Percentiles rank a stretch among this genome's conserved stretches.
Conservation (phyloP, 1,140 invertebrate species). For the Anoplophora glabripennis region DNA sequence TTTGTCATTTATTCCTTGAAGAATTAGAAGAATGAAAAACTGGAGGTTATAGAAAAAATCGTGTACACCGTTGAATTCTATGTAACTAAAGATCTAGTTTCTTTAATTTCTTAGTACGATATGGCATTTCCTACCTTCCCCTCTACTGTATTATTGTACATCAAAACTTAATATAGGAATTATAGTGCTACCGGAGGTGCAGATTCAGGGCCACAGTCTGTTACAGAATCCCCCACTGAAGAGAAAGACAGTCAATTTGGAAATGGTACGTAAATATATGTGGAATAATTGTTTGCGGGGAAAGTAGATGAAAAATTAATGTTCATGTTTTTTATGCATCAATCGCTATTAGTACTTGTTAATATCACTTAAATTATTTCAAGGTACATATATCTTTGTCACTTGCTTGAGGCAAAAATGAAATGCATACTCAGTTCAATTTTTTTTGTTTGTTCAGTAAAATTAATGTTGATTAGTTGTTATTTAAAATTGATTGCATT, state of each 20-base stretch:
- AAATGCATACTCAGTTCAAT: slow-evolving; percentile 2
- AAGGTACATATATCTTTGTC: not conserved
- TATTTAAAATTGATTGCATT: no score
- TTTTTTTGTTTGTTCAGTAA: not conserved
- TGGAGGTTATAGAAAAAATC: no score
- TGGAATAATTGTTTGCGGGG: slow-evolving; percentile 15
- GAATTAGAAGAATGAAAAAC: no score
- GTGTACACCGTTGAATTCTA: no score
- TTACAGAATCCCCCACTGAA: slow-evolving; percentile 71
- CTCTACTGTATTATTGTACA: slow-evolving; percentile 8
- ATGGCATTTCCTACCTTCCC: slow-evolving; percentile 8
- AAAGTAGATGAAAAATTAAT: no score
- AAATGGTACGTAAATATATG: slow-evolving; percentile 62
- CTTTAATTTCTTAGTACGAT: no score
- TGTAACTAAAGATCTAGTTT: no score
- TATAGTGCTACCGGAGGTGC: slow-evolving; percentile 81
- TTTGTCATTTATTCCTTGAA: no score
- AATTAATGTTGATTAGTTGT: no score
- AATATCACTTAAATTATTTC: not conserved
- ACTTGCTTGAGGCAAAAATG: not conserved
- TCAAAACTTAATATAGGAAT: slow-evolving; percentile 37
- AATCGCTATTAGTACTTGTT: no score
- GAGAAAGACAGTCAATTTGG: slow-evolving; percentile 76
- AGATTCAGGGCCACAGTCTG: slow-evolving; percentile 74
- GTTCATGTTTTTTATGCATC: not conserved